These are phyloP conservation scores for Rotaria sp. DNA, from an alignment of 2,888 invertebrate species.

Conservation along the genomic window DNA sequence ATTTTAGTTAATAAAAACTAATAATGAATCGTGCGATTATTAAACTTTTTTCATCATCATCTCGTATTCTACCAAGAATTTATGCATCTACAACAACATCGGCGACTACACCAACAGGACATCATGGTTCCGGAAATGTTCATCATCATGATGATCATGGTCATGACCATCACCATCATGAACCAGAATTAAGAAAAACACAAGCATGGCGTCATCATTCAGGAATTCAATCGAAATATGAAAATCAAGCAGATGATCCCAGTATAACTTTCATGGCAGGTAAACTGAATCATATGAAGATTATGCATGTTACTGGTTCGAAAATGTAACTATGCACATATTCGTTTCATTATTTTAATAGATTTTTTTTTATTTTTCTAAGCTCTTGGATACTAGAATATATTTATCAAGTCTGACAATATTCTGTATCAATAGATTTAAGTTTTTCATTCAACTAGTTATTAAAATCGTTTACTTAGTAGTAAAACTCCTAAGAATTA, in stretches of 20 bases:
- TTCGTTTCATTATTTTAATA: no score
- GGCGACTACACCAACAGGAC: neutral
- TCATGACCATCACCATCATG: conserved; percentile 8
- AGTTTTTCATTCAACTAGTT: no score
- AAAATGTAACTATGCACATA: no score
- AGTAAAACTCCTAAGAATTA: no score
- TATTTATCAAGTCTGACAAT: no score
- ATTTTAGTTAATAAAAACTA: neutral
- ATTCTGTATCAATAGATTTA: no score
- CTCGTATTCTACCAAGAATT: neutral
- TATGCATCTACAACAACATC: neutral
- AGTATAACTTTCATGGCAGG: neutral
- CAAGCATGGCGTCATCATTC: conserved; percentile 14
- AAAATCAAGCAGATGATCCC: conserved; percentile 15
- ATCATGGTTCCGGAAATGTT: neutral
- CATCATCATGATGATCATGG: neutral
- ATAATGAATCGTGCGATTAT: neutral
- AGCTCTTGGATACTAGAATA: no score
- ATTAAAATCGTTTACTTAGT: no score
- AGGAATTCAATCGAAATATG: conserved; percentile 21
- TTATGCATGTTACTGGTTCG: no score
- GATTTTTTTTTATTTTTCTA: no score
- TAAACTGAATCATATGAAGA: neutral
- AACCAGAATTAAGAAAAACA: conserved; percentile 20
- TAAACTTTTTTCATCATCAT: neutral